These are phyloP conservation scores for Amblyopsis rosae DNA, from an alignment of 2,113 vertebrate species.

Conservation along the genomic window DNA sequence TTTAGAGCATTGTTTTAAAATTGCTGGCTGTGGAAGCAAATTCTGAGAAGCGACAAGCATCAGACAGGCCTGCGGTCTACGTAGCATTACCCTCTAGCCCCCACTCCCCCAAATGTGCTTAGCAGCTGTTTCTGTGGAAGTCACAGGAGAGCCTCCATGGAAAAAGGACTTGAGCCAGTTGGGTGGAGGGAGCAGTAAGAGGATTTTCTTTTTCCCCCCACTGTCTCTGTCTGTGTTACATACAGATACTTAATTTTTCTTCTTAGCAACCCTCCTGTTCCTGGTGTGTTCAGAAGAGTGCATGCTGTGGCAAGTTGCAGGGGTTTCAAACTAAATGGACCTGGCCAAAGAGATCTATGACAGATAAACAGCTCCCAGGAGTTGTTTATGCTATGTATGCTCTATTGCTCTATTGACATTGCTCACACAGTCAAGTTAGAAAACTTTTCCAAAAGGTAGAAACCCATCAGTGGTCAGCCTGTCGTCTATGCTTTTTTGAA, in stretches of 20 bases:
- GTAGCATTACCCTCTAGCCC: slow-evolving; percentile 3
- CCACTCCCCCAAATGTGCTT: slow-evolving; percentile 51
- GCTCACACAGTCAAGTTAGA: no score
- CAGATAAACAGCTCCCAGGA: no score
- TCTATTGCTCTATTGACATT: no score
- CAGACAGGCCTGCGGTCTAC: slow-evolving; percentile 48
- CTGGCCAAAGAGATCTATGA: background rate
- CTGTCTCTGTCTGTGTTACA: slow-evolving; percentile 41
- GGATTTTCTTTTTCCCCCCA: slow-evolving; percentile 51
- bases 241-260: slow-evolving; percentile 1
- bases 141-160: slow-evolving; percentile 53
- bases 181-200: slow-evolving; percentile 54
- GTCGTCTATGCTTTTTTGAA: no score
- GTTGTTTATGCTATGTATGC: no score
- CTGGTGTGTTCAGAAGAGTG: slow-evolving; percentile 11
- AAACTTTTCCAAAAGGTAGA: no score
- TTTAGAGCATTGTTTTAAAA: slow-evolving; percentile 25
- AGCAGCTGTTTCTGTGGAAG: slow-evolving; percentile 69
- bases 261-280: slow-evolving; percentile 36
- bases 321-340: background rate
- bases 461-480: no score
- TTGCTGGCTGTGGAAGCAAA: slow-evolving; percentile 10
- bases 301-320: slow-evolving; percentile 1
- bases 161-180: slow-evolving; percentile 67
- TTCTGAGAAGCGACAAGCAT: slow-evolving; percentile 38